A percentile compares a stretch with the other conserved stretches of the same genome.
phyloP scores from a whole-genome alignment of 2,797 vertebrate genomes.

The Hipposideros larvatus region DNA sequence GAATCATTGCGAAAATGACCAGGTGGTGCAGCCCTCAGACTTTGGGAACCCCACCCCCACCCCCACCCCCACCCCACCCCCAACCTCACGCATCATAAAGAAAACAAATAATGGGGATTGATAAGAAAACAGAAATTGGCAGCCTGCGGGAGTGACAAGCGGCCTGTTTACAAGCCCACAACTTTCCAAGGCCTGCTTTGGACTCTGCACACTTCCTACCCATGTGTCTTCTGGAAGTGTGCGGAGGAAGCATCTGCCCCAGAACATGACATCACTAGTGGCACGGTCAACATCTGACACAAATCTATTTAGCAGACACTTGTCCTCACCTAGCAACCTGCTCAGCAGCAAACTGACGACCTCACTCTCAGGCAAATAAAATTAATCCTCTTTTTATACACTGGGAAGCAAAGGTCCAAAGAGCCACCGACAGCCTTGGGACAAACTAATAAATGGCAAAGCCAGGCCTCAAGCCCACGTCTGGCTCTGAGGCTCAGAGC shows the following conservation, averaged over 20 bases:
- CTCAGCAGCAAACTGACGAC: background rate
- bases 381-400: no score
- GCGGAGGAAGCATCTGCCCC: slow-evolving; percentile 74
- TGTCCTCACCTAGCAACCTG: background rate
- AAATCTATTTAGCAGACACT: background rate
- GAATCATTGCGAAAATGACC: background rate
- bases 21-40: background rate
- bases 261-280: slow-evolving; percentile 19
- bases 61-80: no score
- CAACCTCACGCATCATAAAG: background rate
- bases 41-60: background rate
- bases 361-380: no score
- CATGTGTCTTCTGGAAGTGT: background rate
- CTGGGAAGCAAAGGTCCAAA: background rate
- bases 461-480: background rate
- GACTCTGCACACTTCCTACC: background rate
- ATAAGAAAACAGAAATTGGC: background rate
- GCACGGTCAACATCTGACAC: slow-evolving; percentile 7
- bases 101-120: background rate
- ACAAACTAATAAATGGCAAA: background rate
- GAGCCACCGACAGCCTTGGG: background rate
- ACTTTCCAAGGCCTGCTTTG: background rate
- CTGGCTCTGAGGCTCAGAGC: background rate
- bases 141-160: background rate
- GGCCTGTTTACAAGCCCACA: background rate